Conservation (phyloP, 1,140 invertebrate genomes). For the Psix sp. region DNA sequence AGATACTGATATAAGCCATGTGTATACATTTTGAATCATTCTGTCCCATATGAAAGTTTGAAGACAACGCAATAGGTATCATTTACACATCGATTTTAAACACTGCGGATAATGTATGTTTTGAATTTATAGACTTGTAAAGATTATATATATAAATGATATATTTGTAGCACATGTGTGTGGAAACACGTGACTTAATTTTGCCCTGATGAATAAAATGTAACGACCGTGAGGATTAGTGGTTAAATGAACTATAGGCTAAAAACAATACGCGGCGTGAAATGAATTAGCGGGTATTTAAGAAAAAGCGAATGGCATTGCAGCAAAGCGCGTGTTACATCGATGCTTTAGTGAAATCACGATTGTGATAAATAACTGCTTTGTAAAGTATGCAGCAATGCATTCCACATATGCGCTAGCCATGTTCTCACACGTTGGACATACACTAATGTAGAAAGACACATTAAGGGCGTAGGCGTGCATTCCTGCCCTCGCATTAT, state of each 20-base stretch:
- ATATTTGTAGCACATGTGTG: too few species aligned
- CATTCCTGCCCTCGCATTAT: conserved; percentile 74
- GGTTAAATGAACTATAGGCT: background rate
- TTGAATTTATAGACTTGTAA: too few species aligned
- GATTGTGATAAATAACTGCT: conserved; percentile 68
- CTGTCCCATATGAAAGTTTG: too few species aligned
- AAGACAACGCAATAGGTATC: too few species aligned
- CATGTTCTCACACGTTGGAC: conserved; percentile 69
- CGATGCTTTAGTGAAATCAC: conserved; percentile 64
- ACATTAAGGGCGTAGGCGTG: conserved; percentile 72
- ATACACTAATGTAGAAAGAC: conserved; percentile 71
- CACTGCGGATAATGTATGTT: too few species aligned
- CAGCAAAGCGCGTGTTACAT: conserved; percentile 47
- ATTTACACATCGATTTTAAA: too few species aligned
- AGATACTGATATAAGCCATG: too few species aligned
- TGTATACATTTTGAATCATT: too few species aligned
- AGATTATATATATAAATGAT: too few species aligned
- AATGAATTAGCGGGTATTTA: conserved; percentile 35
- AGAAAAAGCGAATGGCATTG: conserved; percentile 19
- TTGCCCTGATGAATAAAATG: too few species aligned
- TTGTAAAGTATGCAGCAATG: conserved; percentile 68
- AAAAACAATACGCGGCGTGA: background rate
- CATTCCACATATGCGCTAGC: conserved; percentile 70
- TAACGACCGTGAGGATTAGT: background rate
- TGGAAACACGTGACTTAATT: too few species aligned